Conservation (phyloP, 2,888 invertebrate genomes). For the Lampropteryx suffumata region DNA sequence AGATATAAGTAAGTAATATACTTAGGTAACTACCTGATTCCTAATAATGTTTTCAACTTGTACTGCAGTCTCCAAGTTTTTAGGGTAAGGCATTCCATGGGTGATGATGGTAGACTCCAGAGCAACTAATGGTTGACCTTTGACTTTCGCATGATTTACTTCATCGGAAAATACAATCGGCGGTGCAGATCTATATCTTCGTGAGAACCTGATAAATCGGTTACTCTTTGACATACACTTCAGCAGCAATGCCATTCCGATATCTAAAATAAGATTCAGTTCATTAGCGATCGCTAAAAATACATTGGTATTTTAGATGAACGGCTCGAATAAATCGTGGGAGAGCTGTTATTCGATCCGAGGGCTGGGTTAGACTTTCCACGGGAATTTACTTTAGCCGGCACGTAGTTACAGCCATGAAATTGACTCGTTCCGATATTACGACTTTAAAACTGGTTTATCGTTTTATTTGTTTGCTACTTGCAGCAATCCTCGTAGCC, state of each 20-base stretch:
- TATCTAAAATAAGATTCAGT: slow-evolving; percentile 47
- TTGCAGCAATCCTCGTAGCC: not conserved
- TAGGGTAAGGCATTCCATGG: slow-evolving; percentile 98
- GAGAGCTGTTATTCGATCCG: slow-evolving; percentile 34
- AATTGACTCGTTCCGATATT: slow-evolving; percentile 29
- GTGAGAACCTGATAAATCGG: slow-evolving; percentile 38
- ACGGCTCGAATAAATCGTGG: slow-evolving; percentile 34
- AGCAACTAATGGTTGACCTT: slow-evolving; percentile 91
- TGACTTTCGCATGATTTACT: slow-evolving; percentile 85
- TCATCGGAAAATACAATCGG: slow-evolving; percentile 80
- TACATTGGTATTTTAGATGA: slow-evolving; percentile 37
- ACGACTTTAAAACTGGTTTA: slow-evolving; percentile 18
- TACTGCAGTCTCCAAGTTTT: slow-evolving; percentile 93
- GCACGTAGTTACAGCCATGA: slow-evolving; percentile 20
- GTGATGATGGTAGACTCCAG: slow-evolving; percentile 99
- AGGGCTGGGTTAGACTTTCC: slow-evolving; percentile 23
- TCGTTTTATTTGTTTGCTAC: slow-evolving; percentile 9
- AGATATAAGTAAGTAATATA: too few species aligned
- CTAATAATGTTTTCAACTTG: slow-evolving; percentile 91
- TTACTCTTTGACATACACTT: slow-evolving; percentile 45
- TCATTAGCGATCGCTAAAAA: slow-evolving; percentile 43
- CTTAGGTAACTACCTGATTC: slow-evolving; percentile 75
- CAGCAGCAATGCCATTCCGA: slow-evolving; percentile 58
- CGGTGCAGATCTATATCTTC: slow-evolving; percentile 44
- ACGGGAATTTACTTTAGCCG: slow-evolving; percentile 31